Evolutionary conservation across 2,888 invertebrate genomes (phyloP).

Genomic region (Cantharis lateralis): DNA sequence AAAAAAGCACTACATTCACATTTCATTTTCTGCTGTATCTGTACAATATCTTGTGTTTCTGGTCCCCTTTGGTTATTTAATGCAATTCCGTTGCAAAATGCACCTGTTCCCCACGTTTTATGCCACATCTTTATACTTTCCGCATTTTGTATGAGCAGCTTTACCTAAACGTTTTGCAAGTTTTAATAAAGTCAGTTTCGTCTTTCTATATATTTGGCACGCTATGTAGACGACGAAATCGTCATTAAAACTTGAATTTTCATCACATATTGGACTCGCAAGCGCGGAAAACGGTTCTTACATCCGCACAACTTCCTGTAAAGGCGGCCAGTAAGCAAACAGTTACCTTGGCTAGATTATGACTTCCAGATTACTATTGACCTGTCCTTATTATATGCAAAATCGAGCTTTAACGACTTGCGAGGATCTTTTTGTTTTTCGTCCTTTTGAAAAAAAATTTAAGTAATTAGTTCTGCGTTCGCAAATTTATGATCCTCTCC

Average conservation of each 20-base stretch:
- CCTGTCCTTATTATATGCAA: slow-evolving; percentile 8
- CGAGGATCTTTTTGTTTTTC: not conserved
- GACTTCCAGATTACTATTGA: slow-evolving; percentile 20
- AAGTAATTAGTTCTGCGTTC: not conserved
- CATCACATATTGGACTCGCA: slow-evolving; percentile 9
- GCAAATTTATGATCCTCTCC: not conserved
- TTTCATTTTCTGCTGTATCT: not conserved
- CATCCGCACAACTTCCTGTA: slow-evolving; percentile 11
- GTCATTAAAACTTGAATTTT: slow-evolving; percentile 6
- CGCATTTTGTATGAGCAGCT: not conserved
- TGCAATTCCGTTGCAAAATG: slow-evolving; percentile 21
- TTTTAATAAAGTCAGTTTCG: slow-evolving; percentile 19
- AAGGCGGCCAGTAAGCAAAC: slow-evolving; percentile 9
- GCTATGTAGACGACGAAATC: slow-evolving; percentile 1
- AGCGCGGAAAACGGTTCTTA: not conserved
- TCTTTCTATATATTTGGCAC: slow-evolving; percentile 2
- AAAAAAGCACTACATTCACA: not conserved
- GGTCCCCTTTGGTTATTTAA: slow-evolving; percentile 11
- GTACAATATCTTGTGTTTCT: not conserved
- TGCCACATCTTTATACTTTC: not conserved
- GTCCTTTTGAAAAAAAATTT: not conserved
- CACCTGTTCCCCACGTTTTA: slow-evolving; percentile 13
- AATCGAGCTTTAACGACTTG: not conserved
- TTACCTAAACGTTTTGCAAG: slow-evolving; percentile 14
- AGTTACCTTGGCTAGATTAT: slow-evolving; percentile 18